Conservation (phyloP, 2,888 invertebrate genomes). For the Poecilobothrus nobilitatus region DNA sequence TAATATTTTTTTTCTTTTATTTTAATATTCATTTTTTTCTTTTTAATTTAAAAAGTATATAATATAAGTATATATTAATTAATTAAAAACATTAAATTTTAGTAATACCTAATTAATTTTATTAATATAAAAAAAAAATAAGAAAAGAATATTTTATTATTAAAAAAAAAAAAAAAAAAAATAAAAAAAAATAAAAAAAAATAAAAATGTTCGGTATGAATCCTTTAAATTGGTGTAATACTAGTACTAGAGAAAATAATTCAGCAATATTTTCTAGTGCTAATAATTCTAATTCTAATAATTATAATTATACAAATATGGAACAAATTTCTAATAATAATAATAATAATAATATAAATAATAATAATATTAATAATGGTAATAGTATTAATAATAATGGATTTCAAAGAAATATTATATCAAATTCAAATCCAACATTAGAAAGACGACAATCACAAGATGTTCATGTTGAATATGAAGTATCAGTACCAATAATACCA, state of each 20-base stretch:
- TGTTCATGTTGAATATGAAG: conserved; percentile 43
- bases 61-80: no score
- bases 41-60: no score
- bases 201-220: neutral
- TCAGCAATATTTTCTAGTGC: neutral
- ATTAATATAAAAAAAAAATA: no score
- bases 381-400: conserved; percentile 11
- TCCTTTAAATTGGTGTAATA: neutral
- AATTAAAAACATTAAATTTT: no score
- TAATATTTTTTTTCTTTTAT: no score
- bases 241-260: conserved; percentile 3
- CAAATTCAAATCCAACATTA: conserved; percentile 41
- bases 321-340: neutral
- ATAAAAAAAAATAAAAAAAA: neutral
- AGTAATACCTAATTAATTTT: no score
- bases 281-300: neutral
- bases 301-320: neutral
- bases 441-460: conserved; percentile 33
- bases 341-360: neutral
- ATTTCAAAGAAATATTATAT: conserved; percentile 33
- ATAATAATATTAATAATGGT: conserved; percentile 17
- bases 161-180: neutral
- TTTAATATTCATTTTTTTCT: no score
- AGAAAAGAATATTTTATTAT: no score
- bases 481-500: conserved; percentile 41